phyloP scores from a whole-genome alignment of 1,140 invertebrate genomes.

The Triops cancriformis region DNA sequence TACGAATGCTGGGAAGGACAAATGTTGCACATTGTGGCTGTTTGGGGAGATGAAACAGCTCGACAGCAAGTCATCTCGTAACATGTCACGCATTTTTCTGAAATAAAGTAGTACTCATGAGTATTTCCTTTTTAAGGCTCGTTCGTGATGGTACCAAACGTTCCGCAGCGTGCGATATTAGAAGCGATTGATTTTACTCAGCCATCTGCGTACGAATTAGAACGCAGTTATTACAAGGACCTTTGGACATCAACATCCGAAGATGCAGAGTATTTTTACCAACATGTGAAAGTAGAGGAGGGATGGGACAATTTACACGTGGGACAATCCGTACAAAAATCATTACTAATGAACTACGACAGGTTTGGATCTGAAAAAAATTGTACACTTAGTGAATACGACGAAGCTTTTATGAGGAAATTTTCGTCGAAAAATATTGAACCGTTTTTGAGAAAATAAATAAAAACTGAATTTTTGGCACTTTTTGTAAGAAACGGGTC shows the following conservation, averaged over 20 bases:
- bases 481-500: too few species aligned
- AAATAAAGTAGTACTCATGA: too few species aligned
- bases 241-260: background rate
- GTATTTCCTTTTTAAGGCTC: background rate
- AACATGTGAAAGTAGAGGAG: background rate
- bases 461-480: too few species aligned
- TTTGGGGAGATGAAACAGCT: background rate
- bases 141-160: background rate
- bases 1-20: background rate
- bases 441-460: too few species aligned
- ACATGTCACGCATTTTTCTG: background rate
- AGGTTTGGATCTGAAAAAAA: too few species aligned
- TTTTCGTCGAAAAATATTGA: too few species aligned
- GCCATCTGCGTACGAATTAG: background rate
- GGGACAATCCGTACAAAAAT: too few species aligned
- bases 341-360: too few species aligned
- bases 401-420: too few species aligned
- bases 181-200: background rate
- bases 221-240: background rate
- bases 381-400: too few species aligned
- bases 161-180: background rate
- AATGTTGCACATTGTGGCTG: background rate
- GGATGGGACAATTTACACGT: too few species aligned
- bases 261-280: background rate
- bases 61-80: background rate